Evolutionary conservation across 53 echinoderm and acorn worm species (phyloP).

Genomic region (Apostichopus leukothele): DNA sequence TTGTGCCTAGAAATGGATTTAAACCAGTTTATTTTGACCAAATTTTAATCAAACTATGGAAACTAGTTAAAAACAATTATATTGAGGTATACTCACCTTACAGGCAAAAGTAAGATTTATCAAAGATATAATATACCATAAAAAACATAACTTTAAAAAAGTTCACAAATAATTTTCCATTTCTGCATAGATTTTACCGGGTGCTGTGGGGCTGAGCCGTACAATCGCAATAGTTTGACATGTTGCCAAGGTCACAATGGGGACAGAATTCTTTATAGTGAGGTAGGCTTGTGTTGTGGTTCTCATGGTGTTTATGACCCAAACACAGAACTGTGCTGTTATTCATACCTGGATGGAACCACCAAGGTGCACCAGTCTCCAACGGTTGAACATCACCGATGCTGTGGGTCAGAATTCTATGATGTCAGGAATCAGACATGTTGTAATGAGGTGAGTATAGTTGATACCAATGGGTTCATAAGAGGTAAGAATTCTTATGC

Average conservation of each 20-base stretch:
- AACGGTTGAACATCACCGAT: neutral
- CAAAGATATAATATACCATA: no score
- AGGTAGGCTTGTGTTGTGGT: constrained; percentile 57
- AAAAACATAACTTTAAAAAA: no score
- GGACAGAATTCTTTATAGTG: neutral
- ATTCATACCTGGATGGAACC: neutral
- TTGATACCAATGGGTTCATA: neutral
- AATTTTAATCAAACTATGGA: no score
- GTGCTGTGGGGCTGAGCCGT: constrained; percentile 70
- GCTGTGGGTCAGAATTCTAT: constrained; percentile 53
- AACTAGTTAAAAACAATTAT: no score
- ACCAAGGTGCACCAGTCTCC: neutral
- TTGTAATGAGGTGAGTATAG: constrained; percentile 15
- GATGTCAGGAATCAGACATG: constrained; percentile 30
- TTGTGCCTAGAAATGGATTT: no score
- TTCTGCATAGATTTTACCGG: constrained; percentile 5
- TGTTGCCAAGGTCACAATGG: constrained; percentile 53
- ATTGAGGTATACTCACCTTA: no score
- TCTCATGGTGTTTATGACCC: constrained; percentile 46
- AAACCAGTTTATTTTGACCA: no score
- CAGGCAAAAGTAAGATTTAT: no score
- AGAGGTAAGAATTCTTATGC: no score
- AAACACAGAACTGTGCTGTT: constrained; percentile 56
- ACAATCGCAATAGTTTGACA: constrained; percentile 56
- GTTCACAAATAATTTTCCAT: no score